Conservation (phyloP, 2,797 vertebrate genomes). For the Galago senegalensis region DNA sequence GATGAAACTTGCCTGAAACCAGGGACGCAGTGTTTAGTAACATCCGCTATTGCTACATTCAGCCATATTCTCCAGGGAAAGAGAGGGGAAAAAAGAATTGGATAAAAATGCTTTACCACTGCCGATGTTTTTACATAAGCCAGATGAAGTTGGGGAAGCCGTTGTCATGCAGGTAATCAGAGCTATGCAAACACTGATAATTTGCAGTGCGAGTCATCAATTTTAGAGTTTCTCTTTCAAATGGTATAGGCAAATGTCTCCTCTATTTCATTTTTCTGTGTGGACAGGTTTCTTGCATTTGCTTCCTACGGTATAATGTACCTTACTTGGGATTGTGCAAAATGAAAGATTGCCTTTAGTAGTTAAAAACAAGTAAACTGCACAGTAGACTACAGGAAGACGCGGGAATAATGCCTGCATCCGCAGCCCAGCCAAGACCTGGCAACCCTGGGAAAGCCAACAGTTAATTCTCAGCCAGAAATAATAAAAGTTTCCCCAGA, state of each 20-base stretch:
- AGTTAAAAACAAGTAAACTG: background rate
- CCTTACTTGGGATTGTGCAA: background rate
- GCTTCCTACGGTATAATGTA: background rate
- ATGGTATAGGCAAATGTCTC: background rate
- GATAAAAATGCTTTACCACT: background rate
- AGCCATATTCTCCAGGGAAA: background rate
- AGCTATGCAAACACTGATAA: background rate
- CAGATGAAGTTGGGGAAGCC: background rate
- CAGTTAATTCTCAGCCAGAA: background rate
- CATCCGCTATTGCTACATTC: background rate
- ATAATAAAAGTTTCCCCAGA: background rate
- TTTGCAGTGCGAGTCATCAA: background rate
- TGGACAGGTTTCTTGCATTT: slow-evolving; percentile 26
- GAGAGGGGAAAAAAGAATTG: background rate
- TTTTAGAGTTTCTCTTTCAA: background rate
- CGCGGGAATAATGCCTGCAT: background rate
- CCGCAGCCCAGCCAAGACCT: background rate
- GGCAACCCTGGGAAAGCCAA: background rate
- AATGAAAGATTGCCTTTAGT: background rate
- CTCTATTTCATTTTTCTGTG: background rate
- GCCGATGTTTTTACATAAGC: slow-evolving; percentile 9
- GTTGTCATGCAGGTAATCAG: background rate
- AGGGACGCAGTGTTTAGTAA: background rate
- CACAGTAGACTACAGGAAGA: background rate
- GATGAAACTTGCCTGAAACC: background rate